Evolutionary conservation across 2,888 invertebrate species (phyloP), one percentile per base, ranked within the genome.

Genomic region (Euproctis similis): DNA sequence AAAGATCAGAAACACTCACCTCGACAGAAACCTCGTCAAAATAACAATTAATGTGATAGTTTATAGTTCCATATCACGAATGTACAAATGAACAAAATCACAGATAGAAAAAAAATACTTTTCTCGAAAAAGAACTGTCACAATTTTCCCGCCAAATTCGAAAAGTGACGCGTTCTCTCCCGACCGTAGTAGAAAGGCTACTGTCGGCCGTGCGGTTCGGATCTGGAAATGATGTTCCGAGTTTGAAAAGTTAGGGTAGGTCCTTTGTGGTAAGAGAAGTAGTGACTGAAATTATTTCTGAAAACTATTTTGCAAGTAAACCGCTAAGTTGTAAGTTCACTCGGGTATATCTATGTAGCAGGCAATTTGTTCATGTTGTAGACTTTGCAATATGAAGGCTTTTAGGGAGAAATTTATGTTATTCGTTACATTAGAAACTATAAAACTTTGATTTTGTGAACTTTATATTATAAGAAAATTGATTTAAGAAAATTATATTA

Each of bases 181-280:
- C 51, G 32, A 11, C 39, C 31, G 47, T 23, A 25, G 57, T 42
- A 41, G 37, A 46, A 53, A 59, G 59, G 63, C 43, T 47, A 80
- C 78, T 80, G 71, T 46, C 41, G 33, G 4, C 6, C 14, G 14
- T 37, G 43, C 29, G 37, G 47, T 43, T 37, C 52, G 55, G 53
- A 47, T 56, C 62, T 64, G 62, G 55, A 60, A 68, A 65, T 68
- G 63, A 73, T 54, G 54, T 60, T 63, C 61, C 35, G 51, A 68
- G 60, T 70, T 71, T 60, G 52, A 59, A 66, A 64, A 50, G 55
- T 49, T 51, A 47, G 40, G 53, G 54, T 39, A 44, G 45, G 41
- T 48, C 28, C 28, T 41, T 32, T 25, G 40, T 54, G 39, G 39
- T 31, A 26, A 26, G 47, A 26, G 31, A 29, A 35, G 46, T n/a